Conservation (phyloP, 2,113 vertebrate species). For the Otocyon megalotis region DNA sequence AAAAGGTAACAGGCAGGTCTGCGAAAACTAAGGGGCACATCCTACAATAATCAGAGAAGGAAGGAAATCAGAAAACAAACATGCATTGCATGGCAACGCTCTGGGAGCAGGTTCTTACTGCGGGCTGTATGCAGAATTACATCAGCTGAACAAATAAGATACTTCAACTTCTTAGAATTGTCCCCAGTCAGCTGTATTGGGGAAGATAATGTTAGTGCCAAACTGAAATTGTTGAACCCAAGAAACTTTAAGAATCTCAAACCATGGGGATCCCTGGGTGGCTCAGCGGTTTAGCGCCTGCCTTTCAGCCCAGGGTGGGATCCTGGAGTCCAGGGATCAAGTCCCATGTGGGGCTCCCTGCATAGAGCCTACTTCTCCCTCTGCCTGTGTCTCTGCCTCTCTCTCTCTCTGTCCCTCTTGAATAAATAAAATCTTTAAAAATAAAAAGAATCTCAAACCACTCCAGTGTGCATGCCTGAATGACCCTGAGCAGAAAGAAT, state of each 20-base stretch:
- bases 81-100: not conserved
- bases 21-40: not conserved
- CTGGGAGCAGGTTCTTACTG: not conserved
- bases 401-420: too few relatives aligned
- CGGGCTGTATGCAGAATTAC: not conserved
- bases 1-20: not conserved
- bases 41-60: not conserved
- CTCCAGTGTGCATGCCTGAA: too few relatives aligned
- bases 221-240: not conserved
- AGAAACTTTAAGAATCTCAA: not conserved
- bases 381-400: too few relatives aligned
- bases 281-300: too few relatives aligned
- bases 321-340: too few relatives aligned
- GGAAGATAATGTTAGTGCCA: not conserved
- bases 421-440: too few relatives aligned
- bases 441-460: not conserved
- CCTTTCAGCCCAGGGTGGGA: too few relatives aligned
- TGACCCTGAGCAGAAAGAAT: not conserved
- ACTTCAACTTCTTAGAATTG: not conserved
- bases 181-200: not conserved
- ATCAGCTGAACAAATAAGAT: not conserved
- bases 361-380: too few relatives aligned
- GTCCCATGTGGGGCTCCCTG: too few relatives aligned
- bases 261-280: not conserved
- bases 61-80: not conserved